A percentile compares a stretch with the other conserved stretches of the same genome.
These are phyloP conservation scores for Tolypeutes matacus DNA, from an alignment of 2,797 vertebrate genomes.

Conservation along the genomic window DNA sequence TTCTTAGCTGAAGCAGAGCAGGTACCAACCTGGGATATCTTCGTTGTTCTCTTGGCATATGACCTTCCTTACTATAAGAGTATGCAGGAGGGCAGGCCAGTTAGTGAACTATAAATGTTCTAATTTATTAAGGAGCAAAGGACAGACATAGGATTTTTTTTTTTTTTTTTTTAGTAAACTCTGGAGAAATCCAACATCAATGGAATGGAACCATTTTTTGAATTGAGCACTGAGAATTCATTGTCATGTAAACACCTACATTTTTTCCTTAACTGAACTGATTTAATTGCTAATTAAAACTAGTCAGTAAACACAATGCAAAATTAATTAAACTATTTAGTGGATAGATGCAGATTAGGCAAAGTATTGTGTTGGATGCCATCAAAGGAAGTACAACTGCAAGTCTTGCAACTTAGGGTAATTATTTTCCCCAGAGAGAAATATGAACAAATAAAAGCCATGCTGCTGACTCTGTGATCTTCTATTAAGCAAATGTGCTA, in stretches of 20 bases:
- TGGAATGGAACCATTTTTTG: constrained; percentile 84
- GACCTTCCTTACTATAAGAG: background rate
- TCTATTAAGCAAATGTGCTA: constrained; percentile 81
- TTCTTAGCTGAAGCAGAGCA: background rate
- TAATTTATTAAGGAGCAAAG: constrained; percentile 58
- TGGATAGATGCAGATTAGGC: constrained; percentile 88
- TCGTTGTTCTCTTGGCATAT: background rate
- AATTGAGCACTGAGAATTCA: constrained; percentile 84
- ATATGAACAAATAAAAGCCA: constrained; percentile 80
- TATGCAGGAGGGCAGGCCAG: background rate
- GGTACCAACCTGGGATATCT: background rate
- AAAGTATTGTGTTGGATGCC: constrained; percentile 86
- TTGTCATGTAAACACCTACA: constrained; percentile 88
- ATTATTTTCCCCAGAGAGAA: constrained; percentile 80
- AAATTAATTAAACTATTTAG: constrained; percentile 91
- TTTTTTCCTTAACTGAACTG: constrained; percentile 88
- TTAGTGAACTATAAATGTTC: constrained; percentile 79
- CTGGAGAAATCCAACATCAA: constrained; percentile 85
- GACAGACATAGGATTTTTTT: background rate
- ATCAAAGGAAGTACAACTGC: constrained; percentile 81
- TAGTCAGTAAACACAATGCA: constrained; percentile 89
- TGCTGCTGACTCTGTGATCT: constrained; percentile 84
- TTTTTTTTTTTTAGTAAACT: constrained; percentile 77
- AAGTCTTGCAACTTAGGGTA: constrained; percentile 83
- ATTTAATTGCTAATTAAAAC: constrained; percentile 92